phyloP scores from a whole-genome alignment of 2,797 vertebrate species.

The Danio jaintianensis region DNA sequence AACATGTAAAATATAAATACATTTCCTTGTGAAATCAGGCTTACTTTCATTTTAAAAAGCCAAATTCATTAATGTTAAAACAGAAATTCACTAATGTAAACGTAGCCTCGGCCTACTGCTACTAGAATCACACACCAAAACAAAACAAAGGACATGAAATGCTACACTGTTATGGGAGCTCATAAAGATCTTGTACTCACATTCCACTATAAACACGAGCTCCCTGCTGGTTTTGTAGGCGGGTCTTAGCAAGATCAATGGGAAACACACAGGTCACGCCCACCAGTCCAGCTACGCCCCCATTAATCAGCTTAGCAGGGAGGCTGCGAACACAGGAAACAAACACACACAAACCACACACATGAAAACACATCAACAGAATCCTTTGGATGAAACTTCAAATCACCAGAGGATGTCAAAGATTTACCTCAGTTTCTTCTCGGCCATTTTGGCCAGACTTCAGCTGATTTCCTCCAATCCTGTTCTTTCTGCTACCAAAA shows the following conservation, averaged over 20 bases:
- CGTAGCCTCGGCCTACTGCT: too few species aligned
- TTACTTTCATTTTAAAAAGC: too few species aligned
- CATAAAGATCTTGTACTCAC: constrained; percentile 76
- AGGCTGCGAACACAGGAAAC: constrained; percentile 78
- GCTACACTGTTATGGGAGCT: background rate
- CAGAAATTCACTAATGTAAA: too few species aligned
- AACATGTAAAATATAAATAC: too few species aligned
- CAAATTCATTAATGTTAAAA: too few species aligned
- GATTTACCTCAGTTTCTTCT: constrained; percentile 79
- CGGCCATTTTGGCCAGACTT: constrained; percentile 72
- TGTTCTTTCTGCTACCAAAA: constrained; percentile 13
- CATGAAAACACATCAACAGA: constrained; percentile 35
- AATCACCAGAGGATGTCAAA: background rate
- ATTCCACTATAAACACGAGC: constrained; percentile 85
- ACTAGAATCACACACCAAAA: background rate
- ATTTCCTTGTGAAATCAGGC: too few species aligned
- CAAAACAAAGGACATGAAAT: background rate
- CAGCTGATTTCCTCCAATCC: constrained; percentile 22
- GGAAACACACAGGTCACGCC: constrained; percentile 93
- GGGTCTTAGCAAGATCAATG: constrained; percentile 91
- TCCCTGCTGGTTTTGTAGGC: constrained; percentile 91
- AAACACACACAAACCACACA: constrained; percentile 61
- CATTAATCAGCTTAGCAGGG: constrained; percentile 90
- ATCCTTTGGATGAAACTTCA: background rate
- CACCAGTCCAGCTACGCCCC: constrained; percentile 89